phyloP scores from a whole-genome alignment of 2,113 vertebrate species.

The Nannobrachium achirus region DNA sequence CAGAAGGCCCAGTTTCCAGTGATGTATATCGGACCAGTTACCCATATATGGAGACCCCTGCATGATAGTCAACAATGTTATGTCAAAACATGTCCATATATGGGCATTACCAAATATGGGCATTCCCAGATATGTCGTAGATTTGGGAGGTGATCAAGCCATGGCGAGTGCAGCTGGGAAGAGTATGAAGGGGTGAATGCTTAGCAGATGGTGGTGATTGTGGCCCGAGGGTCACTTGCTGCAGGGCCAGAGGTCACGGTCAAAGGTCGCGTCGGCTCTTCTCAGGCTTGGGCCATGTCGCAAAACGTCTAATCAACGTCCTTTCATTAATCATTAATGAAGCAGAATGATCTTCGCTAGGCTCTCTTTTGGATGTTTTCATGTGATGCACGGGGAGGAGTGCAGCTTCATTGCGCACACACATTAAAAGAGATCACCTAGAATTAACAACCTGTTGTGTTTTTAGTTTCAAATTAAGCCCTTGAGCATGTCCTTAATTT shows the following conservation, averaged over 20 bases:
- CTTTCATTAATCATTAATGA: constrained; percentile 26
- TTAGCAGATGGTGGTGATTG: constrained; percentile 30
- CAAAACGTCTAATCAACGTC: constrained; percentile 7
- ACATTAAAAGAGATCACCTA: background rate
- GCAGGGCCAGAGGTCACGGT: constrained; percentile 6
- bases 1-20: no score
- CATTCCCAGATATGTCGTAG: no score
- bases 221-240: constrained; percentile 2
- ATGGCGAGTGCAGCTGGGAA: constrained; percentile 9
- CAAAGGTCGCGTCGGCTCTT: constrained; percentile 21
- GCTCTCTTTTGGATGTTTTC: background rate
- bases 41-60: no score
- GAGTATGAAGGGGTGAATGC: background rate
- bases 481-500: no score
- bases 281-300: constrained; percentile 5
- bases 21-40: no score
- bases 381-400: constrained; percentile 4
- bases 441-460: background rate
- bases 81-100: no score
- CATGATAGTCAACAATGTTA: no score
- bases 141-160: constrained; percentile 30
- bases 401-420: constrained; percentile 2
- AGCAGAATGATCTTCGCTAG: constrained; percentile 18
- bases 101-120: no score
- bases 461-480: background rate